Base-by-base conservation (phyloP, 2,113 vertebrate species). In the Turdus rufiventris region DNA sequence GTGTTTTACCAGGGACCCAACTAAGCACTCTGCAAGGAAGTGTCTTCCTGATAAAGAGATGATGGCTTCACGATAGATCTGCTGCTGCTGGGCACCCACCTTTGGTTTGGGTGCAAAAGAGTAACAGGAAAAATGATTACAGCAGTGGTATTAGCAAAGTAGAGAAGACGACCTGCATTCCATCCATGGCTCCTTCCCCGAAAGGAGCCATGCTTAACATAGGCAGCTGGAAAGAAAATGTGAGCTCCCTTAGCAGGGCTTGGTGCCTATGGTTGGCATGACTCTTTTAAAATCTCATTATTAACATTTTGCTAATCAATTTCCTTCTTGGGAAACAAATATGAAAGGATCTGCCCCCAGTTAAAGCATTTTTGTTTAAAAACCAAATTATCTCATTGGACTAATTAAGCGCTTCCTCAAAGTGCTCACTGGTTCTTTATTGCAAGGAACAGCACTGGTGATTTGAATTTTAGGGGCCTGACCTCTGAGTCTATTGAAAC, bases 351-450 rank as follows among this genome's bases (percentile, higher is more conserved):
- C 19, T 96, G 60, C 60, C 67, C 81, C n/a, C 67, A 93, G 25
- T 90, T 86, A 88, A 67, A 93, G 12, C 33, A 60, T 80, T 93
- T 94, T 96, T 95, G 74, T 94, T 95, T 85, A 88, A 95, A 95
- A 94, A 38, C 16, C 13, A 57, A 85, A 82, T 65, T 0, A 70
- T 65, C 75, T 90, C 43, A 23, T 23, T 77, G 79, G 43, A 80
- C 82, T 80, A 95, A 93, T 93, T 90, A 93, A 94, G 47, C 3
- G 2, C 34, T 88, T 90, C 67, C 75, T 92, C 58, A 58, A 21
- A 45, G 54, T 65, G 61, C 38, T 88, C 40, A 19, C 34, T 54
- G 34, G 9, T 60, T 91, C 62, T 57, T 93, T 83, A 92, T 76
- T 73, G 51, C 24, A 16, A 92, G 51, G 72, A 90, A 18, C 33